phyloP scores from a whole-genome alignment of 2,113 vertebrate genomes.

The Lagopus leucura region DNA sequence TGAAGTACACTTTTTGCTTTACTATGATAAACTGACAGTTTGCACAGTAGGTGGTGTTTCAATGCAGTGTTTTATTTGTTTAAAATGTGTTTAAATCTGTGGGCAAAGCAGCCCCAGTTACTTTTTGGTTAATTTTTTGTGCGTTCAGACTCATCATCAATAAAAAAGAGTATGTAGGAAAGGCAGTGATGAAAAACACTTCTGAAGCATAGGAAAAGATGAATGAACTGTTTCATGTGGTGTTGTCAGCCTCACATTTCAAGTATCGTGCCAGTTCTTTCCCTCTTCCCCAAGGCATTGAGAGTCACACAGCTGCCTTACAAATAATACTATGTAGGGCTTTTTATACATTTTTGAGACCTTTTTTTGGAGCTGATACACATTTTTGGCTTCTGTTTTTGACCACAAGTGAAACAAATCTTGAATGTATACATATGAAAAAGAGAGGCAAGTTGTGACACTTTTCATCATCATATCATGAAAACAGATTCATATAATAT shows the following conservation, averaged over 20 bases:
- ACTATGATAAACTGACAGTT: neutral
- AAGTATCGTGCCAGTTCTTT: rapidly evolving
- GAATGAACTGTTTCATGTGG: neutral
- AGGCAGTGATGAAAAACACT: neutral
- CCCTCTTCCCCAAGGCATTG: neutral
- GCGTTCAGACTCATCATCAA: neutral
- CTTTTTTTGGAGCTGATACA: neutral
- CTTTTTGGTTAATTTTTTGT: neutral
- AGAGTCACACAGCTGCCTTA: neutral
- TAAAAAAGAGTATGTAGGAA: neutral
- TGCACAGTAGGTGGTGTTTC: neutral
- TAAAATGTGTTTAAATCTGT: neutral
- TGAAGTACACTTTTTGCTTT: neutral
- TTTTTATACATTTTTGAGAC: neutral
- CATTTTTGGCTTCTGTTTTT: neutral
- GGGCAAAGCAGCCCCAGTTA: neutral
- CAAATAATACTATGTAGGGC: neutral
- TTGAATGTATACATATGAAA: neutral
- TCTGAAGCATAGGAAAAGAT: neutral
- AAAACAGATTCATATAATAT: neutral
- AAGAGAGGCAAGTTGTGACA: neutral
- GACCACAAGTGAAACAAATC: neutral
- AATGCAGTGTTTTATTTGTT: neutral
- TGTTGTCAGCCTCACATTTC: neutral
- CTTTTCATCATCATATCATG: neutral